Evolutionary conservation across 2,888 invertebrate genomes (phyloP), one percentile per base, ranked within the genome.

Genomic region (Caenorhabditis parvicauda): DNA sequence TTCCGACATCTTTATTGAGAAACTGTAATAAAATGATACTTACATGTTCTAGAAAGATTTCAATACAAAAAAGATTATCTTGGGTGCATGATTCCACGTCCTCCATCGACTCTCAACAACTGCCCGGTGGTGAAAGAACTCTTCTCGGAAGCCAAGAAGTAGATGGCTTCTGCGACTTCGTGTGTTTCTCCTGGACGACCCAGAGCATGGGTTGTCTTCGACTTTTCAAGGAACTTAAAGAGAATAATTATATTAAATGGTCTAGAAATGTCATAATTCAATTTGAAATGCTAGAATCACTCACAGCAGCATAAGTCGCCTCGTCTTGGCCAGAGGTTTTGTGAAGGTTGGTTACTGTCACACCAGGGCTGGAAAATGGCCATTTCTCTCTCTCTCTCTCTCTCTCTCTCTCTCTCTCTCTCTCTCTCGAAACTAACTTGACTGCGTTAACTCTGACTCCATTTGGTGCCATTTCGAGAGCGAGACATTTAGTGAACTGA

Each of bases 61-160:
- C n/a, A n/a, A n/a, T n/a, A n/a, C n/a, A 28, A 42, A 37, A 37
- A 35, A 42, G 17, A 2, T 74, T 49, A 78, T 28, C 78, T 64
- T 2, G 78, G 78, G 49, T 72, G 73, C 68, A 75, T 74, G 54
- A 78, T 72, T 48, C 75, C 75, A 12, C 80, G 86, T 0, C 96
- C 96, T 22, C 96, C 96, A 83, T 96, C 96, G 0, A 95, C 90
- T 0, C 92, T 89, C 24, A 98, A 73, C 55, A 88, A 88, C 4
- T 87, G 89, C 3, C 93, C 95, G 7, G 96, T 96, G 3, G 91
- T 90, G 80, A 91, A 94, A 71, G 89, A 90, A 37, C 83, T 74
- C 2, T 92, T 88, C 52, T 90, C 88, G 64, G 92, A 90, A 0
- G 95, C 94, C 55, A 98, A 85, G 83, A 93, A 98, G 0, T 89